Evolutionary conservation across 2,113 vertebrate species (phyloP).

Genomic region (Psammodynastes pulverulentus): DNA sequence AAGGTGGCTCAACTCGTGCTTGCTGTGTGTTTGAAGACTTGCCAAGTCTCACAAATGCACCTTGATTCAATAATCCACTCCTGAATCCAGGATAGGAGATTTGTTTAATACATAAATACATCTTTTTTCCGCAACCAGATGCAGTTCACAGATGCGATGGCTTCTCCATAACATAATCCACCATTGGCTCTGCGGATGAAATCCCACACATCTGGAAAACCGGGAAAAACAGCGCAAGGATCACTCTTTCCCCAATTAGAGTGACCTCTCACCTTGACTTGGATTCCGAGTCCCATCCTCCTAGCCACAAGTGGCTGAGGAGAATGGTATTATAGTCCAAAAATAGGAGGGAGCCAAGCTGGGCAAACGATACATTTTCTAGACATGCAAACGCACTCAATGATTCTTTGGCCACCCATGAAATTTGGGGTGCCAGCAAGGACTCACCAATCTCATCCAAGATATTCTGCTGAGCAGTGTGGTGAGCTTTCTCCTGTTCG

Average conservation of each 20-base stretch:
- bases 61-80: background rate
- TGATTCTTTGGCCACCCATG: background rate
- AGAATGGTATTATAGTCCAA: background rate
- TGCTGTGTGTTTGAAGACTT: background rate
- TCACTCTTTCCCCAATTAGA: background rate
- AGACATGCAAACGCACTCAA: background rate
- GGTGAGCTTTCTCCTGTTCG: conserved; percentile 46
- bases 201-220: background rate
- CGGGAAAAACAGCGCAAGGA: background rate
- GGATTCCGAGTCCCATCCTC: background rate
- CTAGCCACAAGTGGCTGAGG: background rate
- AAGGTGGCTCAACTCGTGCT: background rate
- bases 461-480: conserved; percentile 51
- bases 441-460: conserved; percentile 62
- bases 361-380: too few species aligned
- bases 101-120: background rate
- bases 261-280: background rate
- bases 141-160: background rate
- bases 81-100: background rate
- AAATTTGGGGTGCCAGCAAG: background rate
- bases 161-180: background rate
- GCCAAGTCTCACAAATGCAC: background rate
- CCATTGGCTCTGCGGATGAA: background rate
- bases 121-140: background rate
- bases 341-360: background rate